Conservation (phyloP, 2,797 vertebrate species). For the Eremophila alpestris region DNA sequence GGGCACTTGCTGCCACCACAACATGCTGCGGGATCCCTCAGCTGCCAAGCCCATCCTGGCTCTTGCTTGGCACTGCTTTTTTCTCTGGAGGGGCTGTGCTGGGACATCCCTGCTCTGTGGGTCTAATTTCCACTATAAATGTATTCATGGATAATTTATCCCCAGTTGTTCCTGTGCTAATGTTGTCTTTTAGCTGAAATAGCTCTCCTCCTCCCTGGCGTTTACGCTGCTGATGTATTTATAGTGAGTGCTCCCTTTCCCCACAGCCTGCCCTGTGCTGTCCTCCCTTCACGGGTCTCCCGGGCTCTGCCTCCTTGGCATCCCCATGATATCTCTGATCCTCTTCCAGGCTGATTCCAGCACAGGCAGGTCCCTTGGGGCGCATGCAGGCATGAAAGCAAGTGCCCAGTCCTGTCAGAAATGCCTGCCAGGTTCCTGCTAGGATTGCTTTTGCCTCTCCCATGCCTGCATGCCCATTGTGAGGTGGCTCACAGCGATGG, state of each 20-base stretch:
- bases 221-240: conserved; percentile 49
- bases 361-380: not conserved
- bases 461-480: rapidly evolving
- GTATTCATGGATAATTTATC: conserved; percentile 57
- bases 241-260: not conserved
- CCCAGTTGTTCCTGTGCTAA: conserved; percentile 44
- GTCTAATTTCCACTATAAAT: conserved; percentile 45
- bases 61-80: not conserved
- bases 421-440: not conserved
- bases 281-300: not conserved
- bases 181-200: conserved; percentile 63
- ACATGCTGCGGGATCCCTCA: rapidly evolving
- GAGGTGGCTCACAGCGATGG: rapidly evolving
- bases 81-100: not conserved
- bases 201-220: conserved; percentile 45
- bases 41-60: rapidly evolving
- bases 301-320: not conserved
- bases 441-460: not conserved
- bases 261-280: not conserved
- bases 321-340: not conserved
- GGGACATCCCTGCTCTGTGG: not conserved
- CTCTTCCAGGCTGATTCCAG: not conserved
- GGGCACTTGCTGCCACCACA: not conserved
- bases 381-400: not conserved
- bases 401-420: not conserved